Percentiles rank a stretch among this genome's conserved stretches.
Evolutionary conservation across 1,140 invertebrate species (phyloP).

Genomic region (Zaprionus africanus): DNA sequence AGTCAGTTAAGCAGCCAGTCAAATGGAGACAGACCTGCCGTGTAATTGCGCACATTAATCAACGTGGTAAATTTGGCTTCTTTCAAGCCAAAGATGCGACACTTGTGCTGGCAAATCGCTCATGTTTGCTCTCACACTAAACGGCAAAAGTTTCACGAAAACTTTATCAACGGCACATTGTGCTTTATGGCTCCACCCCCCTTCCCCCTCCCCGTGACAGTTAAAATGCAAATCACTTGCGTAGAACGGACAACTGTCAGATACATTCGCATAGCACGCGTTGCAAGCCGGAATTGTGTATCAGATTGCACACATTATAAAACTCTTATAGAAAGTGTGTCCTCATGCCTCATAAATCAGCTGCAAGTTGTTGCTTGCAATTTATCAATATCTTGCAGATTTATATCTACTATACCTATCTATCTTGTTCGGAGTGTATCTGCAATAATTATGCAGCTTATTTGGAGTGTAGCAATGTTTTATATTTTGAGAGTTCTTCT

Average conservation of each 20-base stretch:
- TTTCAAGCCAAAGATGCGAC: slow-evolving; percentile 26
- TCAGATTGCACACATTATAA: neutral
- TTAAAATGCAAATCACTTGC: neutral
- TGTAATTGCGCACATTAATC: slow-evolving; percentile 71
- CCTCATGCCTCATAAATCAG: neutral
- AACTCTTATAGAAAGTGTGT: neutral
- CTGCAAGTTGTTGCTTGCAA: neutral
- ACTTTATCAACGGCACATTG: neutral
- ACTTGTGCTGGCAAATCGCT: neutral
- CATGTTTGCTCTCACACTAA: slow-evolving; percentile 7
- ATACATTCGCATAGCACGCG: neutral
- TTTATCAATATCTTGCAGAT: neutral
- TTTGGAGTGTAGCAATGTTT: neutral
- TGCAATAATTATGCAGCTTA: neutral
- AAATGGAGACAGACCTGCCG: neutral
- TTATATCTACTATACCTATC: slow-evolving; percentile 1
- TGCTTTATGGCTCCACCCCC: too few relatives aligned
- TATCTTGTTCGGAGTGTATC: neutral
- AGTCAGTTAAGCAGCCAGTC: neutral
- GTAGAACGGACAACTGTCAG: neutral
- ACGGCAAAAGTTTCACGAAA: slow-evolving; percentile 19
- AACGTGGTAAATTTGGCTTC: slow-evolving; percentile 18
- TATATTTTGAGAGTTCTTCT: neutral
- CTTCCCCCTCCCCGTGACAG: too few relatives aligned
- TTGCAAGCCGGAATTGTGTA: neutral